A percentile compares a stretch with the other conserved stretches of the same genome.
These are phyloP conservation scores for Cairina moschata DNA, from an alignment of 2,113 vertebrate species.

Conservation along the genomic window DNA sequence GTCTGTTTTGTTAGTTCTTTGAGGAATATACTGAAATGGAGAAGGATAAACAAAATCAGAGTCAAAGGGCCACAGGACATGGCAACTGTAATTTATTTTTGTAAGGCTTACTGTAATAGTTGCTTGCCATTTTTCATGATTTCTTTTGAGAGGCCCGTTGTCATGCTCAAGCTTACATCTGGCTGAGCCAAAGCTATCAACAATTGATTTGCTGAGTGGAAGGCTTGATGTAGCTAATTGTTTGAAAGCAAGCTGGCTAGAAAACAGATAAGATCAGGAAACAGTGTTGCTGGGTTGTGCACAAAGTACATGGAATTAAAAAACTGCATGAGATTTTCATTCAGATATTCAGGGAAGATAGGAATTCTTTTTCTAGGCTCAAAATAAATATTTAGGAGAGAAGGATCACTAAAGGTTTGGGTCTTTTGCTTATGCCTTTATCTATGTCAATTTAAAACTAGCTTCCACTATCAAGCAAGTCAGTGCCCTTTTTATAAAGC, in stretches of 20 bases:
- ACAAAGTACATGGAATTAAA: not conserved
- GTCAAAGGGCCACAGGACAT: not conserved
- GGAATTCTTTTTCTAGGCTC: not conserved
- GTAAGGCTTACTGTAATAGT: not conserved
- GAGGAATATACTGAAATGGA: not conserved
- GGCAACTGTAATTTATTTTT: not conserved
- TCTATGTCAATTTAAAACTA: not conserved
- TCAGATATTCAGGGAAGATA: not conserved
- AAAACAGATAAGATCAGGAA: constrained; percentile 30
- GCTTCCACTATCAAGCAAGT: not conserved
- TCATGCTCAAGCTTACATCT: not conserved
- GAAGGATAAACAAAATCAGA: constrained; percentile 12
- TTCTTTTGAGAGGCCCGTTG: not conserved
- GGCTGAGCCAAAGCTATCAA: not conserved
- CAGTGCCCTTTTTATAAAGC: not conserved
- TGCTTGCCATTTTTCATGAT: not conserved
- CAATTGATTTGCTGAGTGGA: not conserved
- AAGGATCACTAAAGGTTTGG: not conserved
- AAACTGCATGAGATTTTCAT: not conserved
- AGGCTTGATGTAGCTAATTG: constrained; percentile 16
- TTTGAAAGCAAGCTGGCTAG: constrained; percentile 9
- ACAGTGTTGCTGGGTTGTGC: not conserved
- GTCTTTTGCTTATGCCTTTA: not conserved
- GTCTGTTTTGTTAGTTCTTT: not conserved
- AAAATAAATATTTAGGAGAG: not conserved